These are phyloP conservation scores for Thrips palmi DNA, from an alignment of 1,140 invertebrate species.

Conservation along the genomic window DNA sequence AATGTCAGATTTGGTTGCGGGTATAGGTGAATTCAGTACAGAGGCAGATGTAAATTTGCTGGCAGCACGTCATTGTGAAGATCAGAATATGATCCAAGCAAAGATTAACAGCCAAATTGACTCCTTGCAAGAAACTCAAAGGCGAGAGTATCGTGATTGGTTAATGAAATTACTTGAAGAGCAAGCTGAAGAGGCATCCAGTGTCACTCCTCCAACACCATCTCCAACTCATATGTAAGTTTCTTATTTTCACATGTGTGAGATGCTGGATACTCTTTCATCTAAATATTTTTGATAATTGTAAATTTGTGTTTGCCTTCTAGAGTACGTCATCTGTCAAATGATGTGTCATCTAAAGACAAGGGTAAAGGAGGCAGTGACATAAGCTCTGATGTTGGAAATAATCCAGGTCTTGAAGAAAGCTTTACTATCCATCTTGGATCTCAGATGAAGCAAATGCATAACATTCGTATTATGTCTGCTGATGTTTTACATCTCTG, in stretches of 20 bases:
- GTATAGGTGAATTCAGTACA: conserved; percentile 38
- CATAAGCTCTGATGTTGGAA: conserved; percentile 18
- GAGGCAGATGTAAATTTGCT: conserved; percentile 62
- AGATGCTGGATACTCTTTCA: not conserved
- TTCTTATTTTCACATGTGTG: not conserved
- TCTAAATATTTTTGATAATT: not conserved
- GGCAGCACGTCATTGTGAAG: conserved; percentile 56
- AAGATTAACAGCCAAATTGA: conserved; percentile 42
- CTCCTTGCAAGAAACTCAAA: conserved; percentile 50
- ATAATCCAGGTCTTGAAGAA: conserved; percentile 52
- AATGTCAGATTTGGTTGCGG: conserved; percentile 52
- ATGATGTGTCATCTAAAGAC: not conserved
- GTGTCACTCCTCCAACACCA: not conserved
- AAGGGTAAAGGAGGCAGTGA: conserved; percentile 12
- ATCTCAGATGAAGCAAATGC: conserved; percentile 95
- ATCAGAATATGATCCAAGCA: conserved; percentile 51
- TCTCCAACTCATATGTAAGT: conserved; percentile 31
- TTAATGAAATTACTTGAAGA: conserved; percentile 53
- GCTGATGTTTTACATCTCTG: conserved; percentile 77
- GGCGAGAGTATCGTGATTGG: conserved; percentile 58
- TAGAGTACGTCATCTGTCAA: not conserved
- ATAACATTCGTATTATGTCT: conserved; percentile 84
- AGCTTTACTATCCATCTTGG: conserved; percentile 95
- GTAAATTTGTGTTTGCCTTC: not conserved
- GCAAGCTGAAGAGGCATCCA: conserved; percentile 18